Percentiles rank a stretch among this genome's conserved stretches.
These are phyloP conservation scores for Stomatorhinus walkeri DNA, from an alignment of 2,797 vertebrate species.

Conservation along the genomic window DNA sequence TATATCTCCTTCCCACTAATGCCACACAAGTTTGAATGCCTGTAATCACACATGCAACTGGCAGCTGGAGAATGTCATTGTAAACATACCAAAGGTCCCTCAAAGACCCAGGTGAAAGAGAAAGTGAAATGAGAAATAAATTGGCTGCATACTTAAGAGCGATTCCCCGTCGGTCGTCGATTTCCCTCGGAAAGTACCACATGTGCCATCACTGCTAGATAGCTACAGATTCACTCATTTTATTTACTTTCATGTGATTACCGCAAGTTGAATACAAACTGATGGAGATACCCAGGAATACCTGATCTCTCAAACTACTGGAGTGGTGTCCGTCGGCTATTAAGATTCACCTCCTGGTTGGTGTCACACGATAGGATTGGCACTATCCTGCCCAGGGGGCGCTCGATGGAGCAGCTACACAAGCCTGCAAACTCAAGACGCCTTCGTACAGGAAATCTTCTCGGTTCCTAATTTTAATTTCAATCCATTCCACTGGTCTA, in stretches of 20 bases:
- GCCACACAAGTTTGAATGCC: not conserved
- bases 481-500: not conserved
- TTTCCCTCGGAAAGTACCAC: not conserved
- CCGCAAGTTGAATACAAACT: not conserved
- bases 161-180: not conserved
- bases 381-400: not conserved
- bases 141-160: not conserved
- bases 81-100: not conserved
- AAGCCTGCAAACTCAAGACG: not conserved
- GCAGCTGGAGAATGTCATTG: not conserved
- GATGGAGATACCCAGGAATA: not conserved
- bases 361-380: not conserved
- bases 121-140: not conserved
- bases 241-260: not conserved
- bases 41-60: not conserved
- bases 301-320: not conserved
- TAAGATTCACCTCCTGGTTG: not conserved
- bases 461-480: not conserved
- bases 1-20: not conserved
- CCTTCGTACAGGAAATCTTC: not conserved
- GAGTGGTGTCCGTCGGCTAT: not conserved
- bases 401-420: not conserved
- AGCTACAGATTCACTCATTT: not conserved
- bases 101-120: not conserved
- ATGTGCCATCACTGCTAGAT: not conserved